Base-by-base conservation (phyloP, 2,113 vertebrate genomes). In the Anolis carolinensis region DNA sequence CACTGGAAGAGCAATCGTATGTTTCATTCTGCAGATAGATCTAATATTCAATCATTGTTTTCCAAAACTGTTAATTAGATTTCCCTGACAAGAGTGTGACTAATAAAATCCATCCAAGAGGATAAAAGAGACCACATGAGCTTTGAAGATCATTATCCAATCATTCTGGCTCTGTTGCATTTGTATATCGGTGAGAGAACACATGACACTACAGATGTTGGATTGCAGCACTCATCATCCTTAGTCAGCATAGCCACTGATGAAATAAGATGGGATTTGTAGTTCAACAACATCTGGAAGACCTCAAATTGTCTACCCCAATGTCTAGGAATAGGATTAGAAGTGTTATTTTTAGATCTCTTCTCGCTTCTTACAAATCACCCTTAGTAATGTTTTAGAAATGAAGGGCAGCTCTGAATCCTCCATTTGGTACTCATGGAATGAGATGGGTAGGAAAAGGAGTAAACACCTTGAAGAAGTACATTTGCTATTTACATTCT, bases 141-240 rank as follows among this genome's bases (percentile, higher is more conserved):
- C 39, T 59, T 79, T 86, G 81, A 84, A n/a, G 8, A 62, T 68
- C 81, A 30, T 62, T 3, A 77, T 34, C 67, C 52, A 63, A 89
- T 73, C 78, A 73, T 80, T 91, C 82, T 67, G 39, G 48, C 89
- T 74, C 50, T 89, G 75, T 89, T 82, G 32, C 84, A 71, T 88
- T 63, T 79, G 80, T 20, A 23, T 65, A 65, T 20, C 21, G 25
- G 16, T 7, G 25, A 65, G 5, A 30, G 65, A 23, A 23, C 23
- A 67, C 25, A 27, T 27, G 25, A 4, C 7, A 27, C 25, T 7
- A 4, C 30, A 9, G 5, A 68, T 68, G 25, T 30, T 27, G 23
- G 10, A 68, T 6, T 68, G 27, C 65, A 25, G 7, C 65, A 27
- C 65, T 25, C 8, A 30, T 25, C 65, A 68, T 27, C 27, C 65